A percentile compares a stretch with the other conserved stretches of the same genome.
phyloP scores from a whole-genome alignment of 1,140 invertebrate species.

The Cyrtorhinus lividipennis region DNA sequence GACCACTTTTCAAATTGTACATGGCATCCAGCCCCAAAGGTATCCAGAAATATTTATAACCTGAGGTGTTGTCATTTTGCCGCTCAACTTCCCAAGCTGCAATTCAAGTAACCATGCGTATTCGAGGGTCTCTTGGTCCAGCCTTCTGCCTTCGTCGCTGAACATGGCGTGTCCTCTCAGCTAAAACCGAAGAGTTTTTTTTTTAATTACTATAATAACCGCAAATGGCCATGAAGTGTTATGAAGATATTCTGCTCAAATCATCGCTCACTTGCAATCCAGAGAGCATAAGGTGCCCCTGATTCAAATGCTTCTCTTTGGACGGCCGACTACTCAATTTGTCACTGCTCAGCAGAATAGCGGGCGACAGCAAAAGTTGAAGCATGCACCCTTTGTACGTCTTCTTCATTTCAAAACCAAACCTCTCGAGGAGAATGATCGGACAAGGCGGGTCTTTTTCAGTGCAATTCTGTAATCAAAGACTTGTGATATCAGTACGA shows the following conservation, averaged over 20 bases:
- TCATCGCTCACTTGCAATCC: slow-evolving; percentile 69
- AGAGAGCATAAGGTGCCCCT: slow-evolving; percentile 78
- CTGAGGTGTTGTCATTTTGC: slow-evolving; percentile 62
- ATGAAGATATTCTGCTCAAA: neutral
- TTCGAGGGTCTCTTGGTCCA: slow-evolving; percentile 89
- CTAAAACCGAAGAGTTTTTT: no score
- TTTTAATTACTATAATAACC: slow-evolving; percentile 12
- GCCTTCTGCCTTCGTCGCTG: slow-evolving; percentile 70
- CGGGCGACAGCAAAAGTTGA: slow-evolving; percentile 79
- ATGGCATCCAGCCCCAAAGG: neutral
- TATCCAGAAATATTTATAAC: slow-evolving; percentile 17
- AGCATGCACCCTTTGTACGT: slow-evolving; percentile 77
- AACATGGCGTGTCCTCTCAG: slow-evolving; percentile 94
- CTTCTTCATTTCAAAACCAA: slow-evolving; percentile 95
- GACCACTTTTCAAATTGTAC: neutral
- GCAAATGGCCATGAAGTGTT: slow-evolving; percentile 11
- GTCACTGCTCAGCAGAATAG: slow-evolving; percentile 65
- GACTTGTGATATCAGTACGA: neutral
- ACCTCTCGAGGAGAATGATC: slow-evolving; percentile 71
- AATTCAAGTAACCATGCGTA: slow-evolving; percentile 88
- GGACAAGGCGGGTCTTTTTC: slow-evolving; percentile 80
- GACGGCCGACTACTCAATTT: slow-evolving; percentile 34
- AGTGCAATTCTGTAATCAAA: slow-evolving; percentile 50
- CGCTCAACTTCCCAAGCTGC: slow-evolving; percentile 65
- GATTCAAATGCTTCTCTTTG: slow-evolving; percentile 61